phyloP scores from a whole-genome alignment of 2,797 vertebrate genomes.

The Xiphorhynchus erythropygius region DNA sequence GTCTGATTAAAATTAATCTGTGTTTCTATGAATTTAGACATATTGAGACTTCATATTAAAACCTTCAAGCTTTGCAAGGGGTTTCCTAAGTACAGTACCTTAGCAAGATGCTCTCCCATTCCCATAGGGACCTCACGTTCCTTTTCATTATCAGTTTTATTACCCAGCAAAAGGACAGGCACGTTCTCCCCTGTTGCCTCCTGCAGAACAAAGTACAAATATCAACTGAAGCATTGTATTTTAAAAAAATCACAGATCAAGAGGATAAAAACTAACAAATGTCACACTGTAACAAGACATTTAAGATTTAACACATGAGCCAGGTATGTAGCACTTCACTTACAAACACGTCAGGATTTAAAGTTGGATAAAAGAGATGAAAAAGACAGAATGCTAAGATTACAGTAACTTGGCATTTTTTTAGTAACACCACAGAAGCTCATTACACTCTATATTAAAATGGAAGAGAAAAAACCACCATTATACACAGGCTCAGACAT shows the following conservation, averaged over 20 bases:
- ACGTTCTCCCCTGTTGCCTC: slow-evolving; percentile 85
- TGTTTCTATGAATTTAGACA: neutral
- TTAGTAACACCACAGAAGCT: neutral
- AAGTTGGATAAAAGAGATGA: neutral
- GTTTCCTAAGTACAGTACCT: slow-evolving; percentile 81
- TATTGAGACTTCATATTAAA: neutral
- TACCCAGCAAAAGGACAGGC: slow-evolving; percentile 88
- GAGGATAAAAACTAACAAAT: neutral
- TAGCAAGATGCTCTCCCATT: slow-evolving; percentile 85
- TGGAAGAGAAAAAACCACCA: neutral
- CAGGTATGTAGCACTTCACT: neutral
- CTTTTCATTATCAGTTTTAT: slow-evolving; percentile 88
- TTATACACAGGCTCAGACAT: neutral
- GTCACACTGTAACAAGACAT: neutral
- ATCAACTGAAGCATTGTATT: neutral
- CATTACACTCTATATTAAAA: neutral
- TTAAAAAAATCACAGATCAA: neutral
- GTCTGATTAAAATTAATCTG: neutral
- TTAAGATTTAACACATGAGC: neutral
- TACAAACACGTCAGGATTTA: neutral
- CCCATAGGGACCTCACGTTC: slow-evolving; percentile 82
- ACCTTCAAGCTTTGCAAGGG: neutral
- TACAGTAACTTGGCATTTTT: neutral
- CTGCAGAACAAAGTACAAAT: slow-evolving; percentile 70
- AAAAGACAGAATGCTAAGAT: neutral